Conservation (phyloP, 2,113 vertebrate genomes). For the Tinamus guttatus region DNA sequence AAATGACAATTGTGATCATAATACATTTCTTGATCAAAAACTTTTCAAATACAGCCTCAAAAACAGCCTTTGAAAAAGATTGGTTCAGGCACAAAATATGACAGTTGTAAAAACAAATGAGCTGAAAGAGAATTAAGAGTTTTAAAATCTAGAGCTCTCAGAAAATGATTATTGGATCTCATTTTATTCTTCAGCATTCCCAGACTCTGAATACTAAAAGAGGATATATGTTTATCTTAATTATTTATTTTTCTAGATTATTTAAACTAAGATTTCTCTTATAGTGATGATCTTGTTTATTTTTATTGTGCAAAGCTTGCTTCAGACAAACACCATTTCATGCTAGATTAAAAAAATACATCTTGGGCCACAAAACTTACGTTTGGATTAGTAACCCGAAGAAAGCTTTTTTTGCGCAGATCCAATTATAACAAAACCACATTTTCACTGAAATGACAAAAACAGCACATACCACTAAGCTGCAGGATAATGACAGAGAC, state of each 20-base stretch:
- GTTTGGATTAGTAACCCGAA: neutral
- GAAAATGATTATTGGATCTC: neutral
- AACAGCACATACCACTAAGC: neutral
- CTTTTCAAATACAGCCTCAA: constrained; percentile 8
- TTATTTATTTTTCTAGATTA: neutral
- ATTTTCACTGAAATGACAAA: neutral
- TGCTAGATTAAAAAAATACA: neutral
- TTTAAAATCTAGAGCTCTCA: neutral
- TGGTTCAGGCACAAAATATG: neutral
- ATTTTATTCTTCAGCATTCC: neutral
- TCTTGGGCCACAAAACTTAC: neutral
- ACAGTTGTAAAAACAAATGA: neutral
- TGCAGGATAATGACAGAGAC: neutral
- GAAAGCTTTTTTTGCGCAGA: neutral
- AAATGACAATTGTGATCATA: constrained; percentile 31
- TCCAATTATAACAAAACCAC: neutral
- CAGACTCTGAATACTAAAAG: neutral
- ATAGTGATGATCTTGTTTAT: neutral
- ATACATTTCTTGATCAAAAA: neutral
- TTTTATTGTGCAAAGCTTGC: neutral
- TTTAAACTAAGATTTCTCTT: neutral
- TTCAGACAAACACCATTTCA: neutral
- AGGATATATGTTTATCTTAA: neutral
- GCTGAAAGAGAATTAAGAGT: neutral
- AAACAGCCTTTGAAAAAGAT: neutral